These are phyloP conservation scores for Trachelus stipa DNA, from an alignment of 2,888 invertebrate species.

Conservation along the genomic window DNA sequence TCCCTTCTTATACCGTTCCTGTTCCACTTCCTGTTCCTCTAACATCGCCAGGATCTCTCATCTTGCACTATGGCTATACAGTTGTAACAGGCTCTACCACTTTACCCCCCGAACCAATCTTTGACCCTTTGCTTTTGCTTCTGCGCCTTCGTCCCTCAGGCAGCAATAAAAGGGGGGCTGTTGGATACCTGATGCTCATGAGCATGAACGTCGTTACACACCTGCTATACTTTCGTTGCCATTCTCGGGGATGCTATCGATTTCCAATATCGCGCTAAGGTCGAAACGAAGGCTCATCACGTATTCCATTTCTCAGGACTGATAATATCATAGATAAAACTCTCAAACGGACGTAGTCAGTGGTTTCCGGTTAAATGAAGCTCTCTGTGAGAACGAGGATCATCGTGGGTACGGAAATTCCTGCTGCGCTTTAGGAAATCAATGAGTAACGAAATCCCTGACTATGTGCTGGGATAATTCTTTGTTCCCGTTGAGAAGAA, in stretches of 20 bases:
- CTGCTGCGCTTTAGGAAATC: constrained; percentile 6
- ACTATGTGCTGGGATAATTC: neutral
- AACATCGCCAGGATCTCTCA: constrained; percentile 1
- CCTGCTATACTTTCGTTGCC: constrained; percentile 33
- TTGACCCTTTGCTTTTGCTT: constrained; percentile 10
- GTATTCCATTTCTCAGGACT: constrained; percentile 49
- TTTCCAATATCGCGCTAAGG: constrained; percentile 42
- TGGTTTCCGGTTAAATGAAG: constrained; percentile 31
- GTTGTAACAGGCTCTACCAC: neutral
- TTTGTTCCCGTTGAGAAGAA: neutral
- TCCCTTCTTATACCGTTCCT: constrained; percentile 9
- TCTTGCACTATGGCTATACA: no score
- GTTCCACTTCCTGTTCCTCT: constrained; percentile 15
- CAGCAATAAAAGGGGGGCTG: neutral
- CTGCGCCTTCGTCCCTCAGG: neutral
- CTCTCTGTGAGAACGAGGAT: constrained; percentile 15
- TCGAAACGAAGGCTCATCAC: constrained; percentile 46
- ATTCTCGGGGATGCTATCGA: constrained; percentile 46
- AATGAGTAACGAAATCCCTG: neutral
- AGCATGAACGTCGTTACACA: constrained; percentile 29
- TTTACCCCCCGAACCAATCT: constrained; percentile 4
- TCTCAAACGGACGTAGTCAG: constrained; percentile 14
- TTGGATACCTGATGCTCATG: neutral
- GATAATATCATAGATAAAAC: constrained; percentile 43
- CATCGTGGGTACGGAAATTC: constrained; percentile 8